These are phyloP conservation scores for Grallaria varia DNA, from an alignment of 2,113 vertebrate genomes.

Conservation along the genomic window DNA sequence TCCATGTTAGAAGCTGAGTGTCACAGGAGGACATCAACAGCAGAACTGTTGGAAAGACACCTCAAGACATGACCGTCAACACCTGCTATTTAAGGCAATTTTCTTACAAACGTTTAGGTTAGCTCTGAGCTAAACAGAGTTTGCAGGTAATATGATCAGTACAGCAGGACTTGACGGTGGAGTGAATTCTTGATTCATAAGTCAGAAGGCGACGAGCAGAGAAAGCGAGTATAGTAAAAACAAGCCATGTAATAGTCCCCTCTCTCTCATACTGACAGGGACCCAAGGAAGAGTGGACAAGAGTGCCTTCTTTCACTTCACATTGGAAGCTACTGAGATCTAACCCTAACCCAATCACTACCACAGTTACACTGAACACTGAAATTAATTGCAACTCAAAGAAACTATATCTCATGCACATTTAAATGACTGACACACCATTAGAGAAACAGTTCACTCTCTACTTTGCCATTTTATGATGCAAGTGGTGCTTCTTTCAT, in stretches of 20 bases:
- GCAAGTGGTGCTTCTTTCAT: not conserved
- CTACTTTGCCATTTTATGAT: not conserved
- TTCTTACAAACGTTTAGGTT: not conserved
- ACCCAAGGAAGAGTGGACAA: not conserved
- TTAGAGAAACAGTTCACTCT: not conserved
- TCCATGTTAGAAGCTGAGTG: not conserved
- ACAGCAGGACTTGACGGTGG: not conserved
- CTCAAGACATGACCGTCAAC: not conserved
- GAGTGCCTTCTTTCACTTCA: not conserved
- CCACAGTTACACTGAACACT: not conserved
- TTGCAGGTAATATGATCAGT: not conserved
- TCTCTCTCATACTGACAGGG: not conserved
- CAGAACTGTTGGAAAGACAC: not conserved
- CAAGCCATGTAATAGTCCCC: rapidly evolving
- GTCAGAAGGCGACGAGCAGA: not conserved
- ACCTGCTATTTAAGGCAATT: not conserved
- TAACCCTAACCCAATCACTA: not conserved
- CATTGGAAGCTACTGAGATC: not conserved
- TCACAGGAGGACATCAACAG: not conserved
- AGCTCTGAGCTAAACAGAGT: not conserved
- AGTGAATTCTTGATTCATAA: not conserved
- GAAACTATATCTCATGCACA: not conserved
- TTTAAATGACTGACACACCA: not conserved
- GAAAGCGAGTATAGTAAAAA: not conserved
- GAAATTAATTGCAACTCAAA: not conserved